phyloP scores from a whole-genome alignment of 2,888 invertebrate species.

The Ligdia adustata region DNA sequence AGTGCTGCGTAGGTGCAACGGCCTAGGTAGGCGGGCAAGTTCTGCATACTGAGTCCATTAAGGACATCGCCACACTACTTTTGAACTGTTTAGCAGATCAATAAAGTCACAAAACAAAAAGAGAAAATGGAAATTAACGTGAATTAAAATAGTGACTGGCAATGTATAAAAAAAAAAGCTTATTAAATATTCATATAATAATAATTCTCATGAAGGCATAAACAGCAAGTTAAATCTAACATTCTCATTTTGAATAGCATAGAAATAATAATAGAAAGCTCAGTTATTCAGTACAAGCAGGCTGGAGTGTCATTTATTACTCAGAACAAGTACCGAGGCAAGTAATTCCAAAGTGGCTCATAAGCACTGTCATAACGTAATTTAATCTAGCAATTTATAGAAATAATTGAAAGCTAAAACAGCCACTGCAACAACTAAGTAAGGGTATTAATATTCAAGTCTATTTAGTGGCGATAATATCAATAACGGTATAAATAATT shows the following conservation, averaged over 20 bases:
- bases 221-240: neutral
- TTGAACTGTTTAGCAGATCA: slow-evolving; percentile 13
- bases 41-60: slow-evolving; percentile 35
- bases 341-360: slow-evolving; percentile 9
- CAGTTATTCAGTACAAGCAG: slow-evolving; percentile 7
- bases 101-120: too few relatives aligned
- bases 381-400: slow-evolving; percentile 33
- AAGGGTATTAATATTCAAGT: slow-evolving; percentile 22
- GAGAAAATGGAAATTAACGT: too few relatives aligned
- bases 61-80: slow-evolving; percentile 28
- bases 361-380: slow-evolving; percentile 29
- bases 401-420: slow-evolving; percentile 32
- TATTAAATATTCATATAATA: too few relatives aligned
- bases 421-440: slow-evolving; percentile 24
- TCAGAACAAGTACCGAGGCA: slow-evolving; percentile 9
- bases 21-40: slow-evolving; percentile 60
- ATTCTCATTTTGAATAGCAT: slow-evolving; percentile 10
- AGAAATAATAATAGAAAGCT: slow-evolving; percentile 17
- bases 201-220: too few relatives aligned
- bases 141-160: too few relatives aligned
- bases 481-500: slow-evolving; percentile 22
- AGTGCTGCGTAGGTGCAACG: slow-evolving; percentile 47
- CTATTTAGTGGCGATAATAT: slow-evolving; percentile 22
- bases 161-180: too few relatives aligned
- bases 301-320: slow-evolving; percentile 12